A percentile compares a stretch with the other conserved stretches of the same genome.
These are phyloP conservation scores for Rhopalosiphum maidis DNA, from an alignment of 1,140 invertebrate species.

Conservation along the genomic window DNA sequence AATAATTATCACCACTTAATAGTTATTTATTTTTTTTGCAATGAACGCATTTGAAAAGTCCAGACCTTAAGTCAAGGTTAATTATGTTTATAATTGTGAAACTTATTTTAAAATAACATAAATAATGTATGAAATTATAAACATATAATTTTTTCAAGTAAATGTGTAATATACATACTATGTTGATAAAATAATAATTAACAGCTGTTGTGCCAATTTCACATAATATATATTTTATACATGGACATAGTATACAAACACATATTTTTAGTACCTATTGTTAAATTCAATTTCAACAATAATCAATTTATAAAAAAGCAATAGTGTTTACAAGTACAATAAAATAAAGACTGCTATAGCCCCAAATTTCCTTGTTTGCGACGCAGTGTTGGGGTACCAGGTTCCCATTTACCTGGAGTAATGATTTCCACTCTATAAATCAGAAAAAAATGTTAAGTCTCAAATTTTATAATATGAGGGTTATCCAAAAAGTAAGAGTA, in stretches of 20 bases:
- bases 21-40: not conserved
- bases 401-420: slow-evolving; percentile 69
- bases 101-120: not conserved
- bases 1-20: not conserved
- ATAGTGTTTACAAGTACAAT: not conserved
- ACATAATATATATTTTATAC: not conserved
- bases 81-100: not conserved
- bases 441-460: not conserved
- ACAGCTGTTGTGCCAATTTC: not conserved
- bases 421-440: slow-evolving; percentile 67
- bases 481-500: no score
- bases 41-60: not conserved
- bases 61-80: not conserved
- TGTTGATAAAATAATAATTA: not conserved
- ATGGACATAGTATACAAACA: not conserved
- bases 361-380: slow-evolving; percentile 68
- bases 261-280: not conserved
- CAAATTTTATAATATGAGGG: not conserved
- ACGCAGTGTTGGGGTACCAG: slow-evolving; percentile 68
- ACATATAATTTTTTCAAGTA: not conserved
- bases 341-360: slow-evolving; percentile 62
- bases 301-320: slow-evolving; percentile 21
- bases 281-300: not conserved
- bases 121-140: slow-evolving; percentile 4
- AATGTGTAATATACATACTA: not conserved